phyloP scores from a whole-genome alignment of 30 jellyfish, hydroid and myxozoan genomes.

The Nemopilema nomurai region DNA sequence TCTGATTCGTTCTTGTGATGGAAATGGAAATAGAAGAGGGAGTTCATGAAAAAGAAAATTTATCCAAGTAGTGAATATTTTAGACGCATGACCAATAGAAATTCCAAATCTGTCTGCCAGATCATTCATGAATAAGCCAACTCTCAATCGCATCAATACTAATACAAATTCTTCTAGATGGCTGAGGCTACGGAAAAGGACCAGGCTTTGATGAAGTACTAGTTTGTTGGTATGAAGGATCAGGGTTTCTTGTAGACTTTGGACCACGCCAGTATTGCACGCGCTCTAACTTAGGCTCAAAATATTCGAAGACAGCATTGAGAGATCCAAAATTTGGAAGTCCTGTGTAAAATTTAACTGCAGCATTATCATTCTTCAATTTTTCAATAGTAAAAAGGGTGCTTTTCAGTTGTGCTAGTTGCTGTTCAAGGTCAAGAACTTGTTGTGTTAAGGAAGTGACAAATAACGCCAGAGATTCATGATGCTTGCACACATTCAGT shows the following conservation, averaged over 20 bases:
- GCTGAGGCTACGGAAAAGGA: conserved; percentile 20
- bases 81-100: conserved; percentile 64
- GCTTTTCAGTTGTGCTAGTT: conserved; percentile 22
- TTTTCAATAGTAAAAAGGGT: conserved; percentile 6
- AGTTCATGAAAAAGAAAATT: conserved; percentile 53
- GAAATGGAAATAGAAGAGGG: conserved; percentile 64
- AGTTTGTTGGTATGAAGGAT: conserved; percentile 18
- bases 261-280: conserved; percentile 18
- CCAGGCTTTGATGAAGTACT: conserved; percentile 30
- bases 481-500: conserved; percentile 24
- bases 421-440: conserved; percentile 24
- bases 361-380: conserved; percentile 22
- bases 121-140: conserved; percentile 60
- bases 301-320: conserved; percentile 20
- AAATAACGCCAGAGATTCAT: conserved; percentile 13
- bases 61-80: conserved; percentile 58
- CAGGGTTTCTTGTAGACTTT: conserved; percentile 21
- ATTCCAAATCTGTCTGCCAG: conserved; percentile 65
- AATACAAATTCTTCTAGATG: conserved; percentile 32
- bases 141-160: conserved; percentile 52
- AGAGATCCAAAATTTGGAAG: conserved; percentile 11
- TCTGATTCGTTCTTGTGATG: conserved; percentile 34
- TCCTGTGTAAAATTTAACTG: conserved; percentile 14
- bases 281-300: conserved; percentile 21
- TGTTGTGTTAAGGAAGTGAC: conserved; percentile 28